Evolutionary conservation across 2,113 vertebrate species (phyloP).

Genomic region (Gulo gulo): DNA sequence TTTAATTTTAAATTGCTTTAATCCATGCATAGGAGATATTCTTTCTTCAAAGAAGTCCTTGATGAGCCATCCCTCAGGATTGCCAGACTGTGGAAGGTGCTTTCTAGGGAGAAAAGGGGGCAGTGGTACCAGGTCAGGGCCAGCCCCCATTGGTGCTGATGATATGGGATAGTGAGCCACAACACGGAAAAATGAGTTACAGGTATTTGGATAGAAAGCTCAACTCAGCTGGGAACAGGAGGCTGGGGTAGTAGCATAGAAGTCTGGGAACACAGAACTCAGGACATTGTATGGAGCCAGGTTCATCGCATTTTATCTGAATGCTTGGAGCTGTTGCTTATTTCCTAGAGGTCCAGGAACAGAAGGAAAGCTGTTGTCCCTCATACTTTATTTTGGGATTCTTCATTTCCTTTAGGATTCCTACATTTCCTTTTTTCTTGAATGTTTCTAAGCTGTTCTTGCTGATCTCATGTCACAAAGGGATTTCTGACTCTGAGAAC

Average conservation of each 20-base stretch:
- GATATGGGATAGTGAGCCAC: neutral
- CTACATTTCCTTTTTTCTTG: neutral
- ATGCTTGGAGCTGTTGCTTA: neutral
- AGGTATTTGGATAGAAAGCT: neutral
- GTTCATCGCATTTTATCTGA: neutral
- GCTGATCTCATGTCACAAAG: neutral
- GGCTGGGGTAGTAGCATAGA: neutral
- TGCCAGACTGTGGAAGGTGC: neutral
- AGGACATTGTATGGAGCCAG: fast-evolving
- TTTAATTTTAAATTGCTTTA: constrained; percentile 35
- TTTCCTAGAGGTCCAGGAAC: neutral
- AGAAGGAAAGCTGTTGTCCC: neutral
- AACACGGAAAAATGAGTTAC: neutral
- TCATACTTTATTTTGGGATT: neutral
- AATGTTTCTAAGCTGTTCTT: neutral
- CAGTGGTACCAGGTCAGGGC: neutral
- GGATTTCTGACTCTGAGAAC: neutral
- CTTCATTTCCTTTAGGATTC: neutral
- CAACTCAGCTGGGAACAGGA: neutral
- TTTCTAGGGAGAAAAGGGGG: neutral
- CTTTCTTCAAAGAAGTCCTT: neutral
- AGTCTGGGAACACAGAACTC: neutral
- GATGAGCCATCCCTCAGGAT: fast-evolving
- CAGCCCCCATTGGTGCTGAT: neutral
- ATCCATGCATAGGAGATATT: neutral